These are phyloP conservation scores for Zootoca vivipara DNA, from an alignment of 2,113 vertebrate species.

Conservation along the genomic window DNA sequence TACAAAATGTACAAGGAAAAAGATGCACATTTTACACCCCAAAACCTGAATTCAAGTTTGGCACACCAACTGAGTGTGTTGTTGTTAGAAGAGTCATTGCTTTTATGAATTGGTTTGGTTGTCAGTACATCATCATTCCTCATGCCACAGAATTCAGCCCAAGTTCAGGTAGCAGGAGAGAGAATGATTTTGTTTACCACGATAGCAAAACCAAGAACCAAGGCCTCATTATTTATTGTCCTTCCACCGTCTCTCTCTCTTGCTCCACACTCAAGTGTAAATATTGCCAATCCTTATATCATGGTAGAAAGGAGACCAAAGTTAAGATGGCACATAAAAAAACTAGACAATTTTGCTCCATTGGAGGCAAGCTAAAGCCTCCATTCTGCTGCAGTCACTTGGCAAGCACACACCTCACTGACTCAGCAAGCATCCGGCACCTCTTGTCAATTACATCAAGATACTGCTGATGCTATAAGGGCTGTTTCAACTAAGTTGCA, in stretches of 20 bases:
- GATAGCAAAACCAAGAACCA: constrained; percentile 13
- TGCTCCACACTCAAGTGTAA: background rate
- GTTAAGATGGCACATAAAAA: constrained; percentile 50
- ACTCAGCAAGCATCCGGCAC: constrained; percentile 71
- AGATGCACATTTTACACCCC: background rate
- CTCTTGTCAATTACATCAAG: constrained; percentile 70
- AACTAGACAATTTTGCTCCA: constrained; percentile 60
- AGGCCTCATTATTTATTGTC: background rate
- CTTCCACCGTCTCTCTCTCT: constrained; percentile 7
- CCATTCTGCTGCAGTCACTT: constrained; percentile 74
- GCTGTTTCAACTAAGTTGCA: constrained; percentile 59
- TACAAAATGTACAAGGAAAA: background rate
- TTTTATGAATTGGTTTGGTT: background rate
- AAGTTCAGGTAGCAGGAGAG: rapidly evolving
- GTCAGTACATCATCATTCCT: background rate
- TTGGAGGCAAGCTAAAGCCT: constrained; percentile 43
- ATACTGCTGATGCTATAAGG: constrained; percentile 64
- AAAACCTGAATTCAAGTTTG: background rate
- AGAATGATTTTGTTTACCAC: background rate
- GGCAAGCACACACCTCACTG: constrained; percentile 69
- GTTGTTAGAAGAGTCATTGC: background rate
- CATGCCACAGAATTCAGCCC: background rate
- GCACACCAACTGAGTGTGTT: background rate
- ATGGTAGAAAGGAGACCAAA: constrained; percentile 8
- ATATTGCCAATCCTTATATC: constrained; percentile 24